Evolutionary conservation across 2,113 vertebrate genomes (phyloP), one percentile per base, ranked within the genome.

Genomic region (Bos javanicus): DNA sequence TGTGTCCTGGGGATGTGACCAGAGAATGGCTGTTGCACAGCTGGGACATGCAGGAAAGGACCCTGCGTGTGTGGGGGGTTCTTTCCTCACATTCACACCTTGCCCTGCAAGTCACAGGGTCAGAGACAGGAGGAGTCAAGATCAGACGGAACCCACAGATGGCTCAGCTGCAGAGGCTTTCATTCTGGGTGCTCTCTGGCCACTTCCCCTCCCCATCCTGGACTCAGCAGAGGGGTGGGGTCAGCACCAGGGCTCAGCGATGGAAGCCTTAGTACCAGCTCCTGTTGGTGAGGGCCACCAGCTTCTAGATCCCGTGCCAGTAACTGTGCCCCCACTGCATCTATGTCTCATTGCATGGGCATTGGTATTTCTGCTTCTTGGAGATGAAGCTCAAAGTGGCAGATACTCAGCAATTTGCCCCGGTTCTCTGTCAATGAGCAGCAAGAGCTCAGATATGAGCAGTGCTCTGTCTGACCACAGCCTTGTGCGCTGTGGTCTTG

Each of bases 11-110:
- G 98, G 98, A 98, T 97, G 95, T 99, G 99, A 99, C 99, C 99
- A 99, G 99, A 99, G 98, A 99, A 99, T 98, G 97, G 98, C 99
- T 98, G 98, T 98, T 99, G 98, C 98, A 89, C 30, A 43, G 98
- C 98, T 98, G 93, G 98, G 19, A 36, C 23, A 98, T 98, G 98
- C 9, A 33, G 28, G 82, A 54, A 62, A 96, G 97, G 96, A 97
- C 46, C 19, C 48, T 60, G 17, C 6, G 1, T 60, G 28, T 25
- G 28, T 28, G n/a, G 0, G 15, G 48, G 19, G 17, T 8, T 81
- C 23, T 50, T 13, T 19, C 57, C 30, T 92, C 97, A 98, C 33
- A 64, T 57, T 5, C 50, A 39, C 15, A 13, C 33, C 25, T 36
- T 5, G 17, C 39, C 14, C 33, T 26, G 52, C 12, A 48, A 7